These are phyloP conservation scores for Hypsopygia costalis DNA, from an alignment of 2,888 invertebrate species.

Conservation along the genomic window DNA sequence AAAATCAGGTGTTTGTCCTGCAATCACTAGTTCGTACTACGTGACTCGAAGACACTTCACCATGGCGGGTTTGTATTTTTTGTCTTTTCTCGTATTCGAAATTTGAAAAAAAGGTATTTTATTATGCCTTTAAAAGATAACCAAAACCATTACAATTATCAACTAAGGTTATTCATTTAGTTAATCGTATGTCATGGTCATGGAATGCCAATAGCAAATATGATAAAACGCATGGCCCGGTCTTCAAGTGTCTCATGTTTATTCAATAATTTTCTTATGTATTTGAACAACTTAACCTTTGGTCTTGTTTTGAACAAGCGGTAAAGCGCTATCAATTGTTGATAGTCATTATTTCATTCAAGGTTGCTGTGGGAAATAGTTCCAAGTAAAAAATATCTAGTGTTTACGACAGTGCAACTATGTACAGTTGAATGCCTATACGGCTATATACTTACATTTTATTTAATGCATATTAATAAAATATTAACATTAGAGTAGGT, in stretches of 20 bases:
- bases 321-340: not conserved
- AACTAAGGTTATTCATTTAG: no score
- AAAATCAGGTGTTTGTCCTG: conserved; percentile 1
- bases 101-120: conserved; percentile 15
- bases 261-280: not conserved
- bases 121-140: no score
- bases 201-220: no score
- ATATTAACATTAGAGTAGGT: no score
- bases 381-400: not conserved
- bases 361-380: not conserved
- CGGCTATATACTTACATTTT: no score
- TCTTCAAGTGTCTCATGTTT: not conserved
- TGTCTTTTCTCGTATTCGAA: conserved; percentile 13
- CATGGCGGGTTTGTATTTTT: conserved; percentile 56
- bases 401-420: no score
- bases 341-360: not conserved
- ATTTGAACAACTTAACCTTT: conserved; percentile 14
- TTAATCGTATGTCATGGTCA: no score
- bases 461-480: no score
- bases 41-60: conserved; percentile 34
- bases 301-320: conserved; percentile 11
- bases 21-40: conserved; percentile 27
- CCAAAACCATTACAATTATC: no score
- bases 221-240: not conserved
- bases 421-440: no score